phyloP scores from a whole-genome alignment of 1,140 invertebrate species.

The Halyomorpha halys region DNA sequence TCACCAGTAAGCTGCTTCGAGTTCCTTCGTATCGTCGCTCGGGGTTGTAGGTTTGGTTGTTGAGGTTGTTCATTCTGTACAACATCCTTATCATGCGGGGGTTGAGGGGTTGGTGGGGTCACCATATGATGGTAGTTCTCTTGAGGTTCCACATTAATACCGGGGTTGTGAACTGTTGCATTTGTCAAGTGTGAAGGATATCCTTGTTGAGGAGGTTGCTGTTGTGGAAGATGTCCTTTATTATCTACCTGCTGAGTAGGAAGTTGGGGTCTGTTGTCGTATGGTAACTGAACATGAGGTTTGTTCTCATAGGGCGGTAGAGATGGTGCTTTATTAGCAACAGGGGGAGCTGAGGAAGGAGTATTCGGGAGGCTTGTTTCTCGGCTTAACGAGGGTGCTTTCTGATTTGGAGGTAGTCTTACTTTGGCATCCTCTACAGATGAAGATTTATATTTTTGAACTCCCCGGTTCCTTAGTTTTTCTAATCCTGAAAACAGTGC shows the following conservation, averaged over 20 bases:
- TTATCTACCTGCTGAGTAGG: slow-evolving; percentile 17
- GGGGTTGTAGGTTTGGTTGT: slow-evolving; percentile 17
- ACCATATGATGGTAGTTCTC: slow-evolving; percentile 22
- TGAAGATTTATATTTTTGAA: slow-evolving; percentile 41
- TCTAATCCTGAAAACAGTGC: slow-evolving; percentile 33
- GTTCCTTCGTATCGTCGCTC: slow-evolving; percentile 36
- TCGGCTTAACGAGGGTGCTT: slow-evolving; percentile 29
- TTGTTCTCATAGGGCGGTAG: slow-evolving; percentile 22
- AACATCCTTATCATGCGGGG: slow-evolving; percentile 21
- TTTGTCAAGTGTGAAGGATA: slow-evolving; percentile 28
- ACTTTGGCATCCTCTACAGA: slow-evolving; percentile 39
- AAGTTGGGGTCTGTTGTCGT: slow-evolving; percentile 7
- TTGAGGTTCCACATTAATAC: slow-evolving; percentile 27
- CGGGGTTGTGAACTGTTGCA: slow-evolving; percentile 33
- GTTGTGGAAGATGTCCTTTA: slow-evolving; percentile 22
- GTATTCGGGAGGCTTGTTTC: slow-evolving; percentile 28
- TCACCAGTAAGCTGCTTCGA: slow-evolving; percentile 40
- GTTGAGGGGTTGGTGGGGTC: slow-evolving; percentile 28
- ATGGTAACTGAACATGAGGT: slow-evolving; percentile 1
- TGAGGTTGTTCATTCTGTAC: neutral
- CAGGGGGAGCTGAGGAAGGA: slow-evolving; percentile 26
- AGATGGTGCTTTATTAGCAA: neutral
- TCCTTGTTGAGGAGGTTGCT: slow-evolving; percentile 25
- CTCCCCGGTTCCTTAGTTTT: slow-evolving; percentile 36
- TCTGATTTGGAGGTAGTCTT: slow-evolving; percentile 33